A percentile compares a stretch with the other conserved stretches of the same genome.
phyloP scores from a whole-genome alignment of 2,113 vertebrate species.

The Malaclemys terrapin region DNA sequence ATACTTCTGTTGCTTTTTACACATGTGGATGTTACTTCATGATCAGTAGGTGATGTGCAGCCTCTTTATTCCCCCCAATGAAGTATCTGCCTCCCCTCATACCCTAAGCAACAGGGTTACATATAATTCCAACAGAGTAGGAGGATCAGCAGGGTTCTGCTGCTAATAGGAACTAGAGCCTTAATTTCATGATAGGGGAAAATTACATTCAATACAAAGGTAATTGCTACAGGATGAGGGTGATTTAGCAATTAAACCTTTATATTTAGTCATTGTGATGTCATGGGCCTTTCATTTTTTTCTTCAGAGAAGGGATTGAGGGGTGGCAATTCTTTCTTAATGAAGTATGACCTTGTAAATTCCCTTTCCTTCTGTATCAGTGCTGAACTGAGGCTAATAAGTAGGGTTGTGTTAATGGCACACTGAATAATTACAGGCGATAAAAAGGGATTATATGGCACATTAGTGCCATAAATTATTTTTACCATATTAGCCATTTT shows the following conservation, averaged over 20 bases:
- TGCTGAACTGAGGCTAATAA: neutral
- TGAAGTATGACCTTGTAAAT: neutral
- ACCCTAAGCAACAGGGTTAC: neutral
- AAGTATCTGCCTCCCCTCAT: neutral
- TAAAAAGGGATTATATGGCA: conserved; percentile 14
- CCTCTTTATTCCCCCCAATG: neutral
- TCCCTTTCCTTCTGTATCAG: neutral
- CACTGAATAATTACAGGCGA: neutral
- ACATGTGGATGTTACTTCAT: neutral
- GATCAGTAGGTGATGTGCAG: neutral
- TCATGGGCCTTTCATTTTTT: neutral
- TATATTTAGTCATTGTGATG: neutral
- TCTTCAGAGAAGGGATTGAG: neutral
- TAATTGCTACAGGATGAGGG: neutral
- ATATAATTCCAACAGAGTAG: neutral
- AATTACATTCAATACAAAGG: neutral
- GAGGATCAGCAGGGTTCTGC: neutral
- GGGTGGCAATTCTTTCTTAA: neutral
- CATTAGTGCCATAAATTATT: neutral
- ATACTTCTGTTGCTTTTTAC: neutral
- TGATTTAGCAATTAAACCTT: neutral
- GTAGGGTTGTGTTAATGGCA: neutral
- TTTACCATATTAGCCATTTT: neutral
- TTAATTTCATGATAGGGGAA: neutral
- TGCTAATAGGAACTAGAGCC: neutral